Evolutionary conservation across 2,797 vertebrate species (phyloP), one percentile per base, ranked within the genome.

Genomic region (Chaunax sp.): DNA sequence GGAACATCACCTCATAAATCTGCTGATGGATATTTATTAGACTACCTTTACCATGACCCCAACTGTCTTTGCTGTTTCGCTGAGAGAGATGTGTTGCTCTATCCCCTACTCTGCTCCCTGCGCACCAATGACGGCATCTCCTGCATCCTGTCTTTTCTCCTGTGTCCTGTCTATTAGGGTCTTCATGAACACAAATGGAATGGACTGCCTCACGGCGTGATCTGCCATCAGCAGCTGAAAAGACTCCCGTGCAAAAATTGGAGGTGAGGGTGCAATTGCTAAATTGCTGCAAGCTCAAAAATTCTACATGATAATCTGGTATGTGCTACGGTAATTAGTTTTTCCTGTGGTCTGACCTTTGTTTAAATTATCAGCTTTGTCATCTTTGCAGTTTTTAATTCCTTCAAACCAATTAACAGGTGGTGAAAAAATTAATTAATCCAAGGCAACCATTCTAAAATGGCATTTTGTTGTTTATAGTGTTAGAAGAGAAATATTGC

Each of bases 1-100:
- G 59, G 67, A 78, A 67, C 72, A 51, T 82, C 68, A 38, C 65
- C 81, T 81, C 75, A 86, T 85, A 82, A 89, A 86, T 89, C 83
- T 79, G 22, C 43, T 28, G 47, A 18, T 43, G 68, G 44, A 73
- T 71, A 69, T 40, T 77, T 73, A 75, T 83, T 63, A 75, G 28
- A 69, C 65, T 69, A 78, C 51, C 53, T 78, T 64, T 63, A 66
- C 28, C 5, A 1, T 68, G 78, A 81, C 78, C 77, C 51, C 54
- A 26, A 46, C 53, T 55, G 62, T 76, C 75, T 75, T 51, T 47
- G 26, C n/a, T 25, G 28, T 57, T 28, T 64, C 55, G 67, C 50
- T 43, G 58, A 64, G 69, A 61, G 30, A 71, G 52, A 63, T 44
- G 26, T 54, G 26, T 14, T 13, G 44, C 26, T 49, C 46, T 33